A percentile compares a stretch with the other conserved stretches of the same genome.
Evolutionary conservation across 2,113 vertebrate species (phyloP).

Genomic region (Ginglymostoma cirratum): DNA sequence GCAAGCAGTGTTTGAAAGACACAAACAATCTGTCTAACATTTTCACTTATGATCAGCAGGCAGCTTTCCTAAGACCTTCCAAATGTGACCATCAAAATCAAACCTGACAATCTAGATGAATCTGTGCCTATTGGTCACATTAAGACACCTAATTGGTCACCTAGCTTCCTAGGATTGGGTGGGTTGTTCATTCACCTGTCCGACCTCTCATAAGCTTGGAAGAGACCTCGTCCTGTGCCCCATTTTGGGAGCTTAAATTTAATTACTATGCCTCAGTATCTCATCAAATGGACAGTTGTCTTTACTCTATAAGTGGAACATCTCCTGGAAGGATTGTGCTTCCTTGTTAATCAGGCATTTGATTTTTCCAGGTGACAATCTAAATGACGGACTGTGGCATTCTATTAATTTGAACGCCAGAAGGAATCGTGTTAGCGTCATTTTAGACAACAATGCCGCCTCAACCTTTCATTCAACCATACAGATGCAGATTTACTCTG

Average conservation of each 20-base stretch:
- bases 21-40: not conserved
- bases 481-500: constrained; percentile 61
- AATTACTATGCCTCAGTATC: not conserved
- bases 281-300: constrained; percentile 24
- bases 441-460: constrained; percentile 68
- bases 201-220: not conserved
- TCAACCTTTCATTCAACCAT: constrained; percentile 64
- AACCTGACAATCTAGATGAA: not conserved
- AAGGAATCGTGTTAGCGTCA: constrained; percentile 70
- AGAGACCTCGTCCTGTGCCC: not conserved
- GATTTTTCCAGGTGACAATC: constrained; percentile 60
- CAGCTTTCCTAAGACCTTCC: not conserved
- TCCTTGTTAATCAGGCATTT: not conserved
- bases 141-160: not conserved
- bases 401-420: constrained; percentile 70
- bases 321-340: not conserved
- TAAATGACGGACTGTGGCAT: constrained; percentile 91
- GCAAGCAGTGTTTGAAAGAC: not conserved
- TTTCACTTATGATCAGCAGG: not conserved
- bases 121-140: not conserved
- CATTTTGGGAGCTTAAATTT: not conserved
- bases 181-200: not conserved
- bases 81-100: not conserved
- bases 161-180: not conserved
- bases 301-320: not conserved